A percentile compares a stretch with the other conserved stretches of the same genome.
Evolutionary conservation across 1,140 invertebrate genomes (phyloP).

Genomic region (Phthorimaea operculella): DNA sequence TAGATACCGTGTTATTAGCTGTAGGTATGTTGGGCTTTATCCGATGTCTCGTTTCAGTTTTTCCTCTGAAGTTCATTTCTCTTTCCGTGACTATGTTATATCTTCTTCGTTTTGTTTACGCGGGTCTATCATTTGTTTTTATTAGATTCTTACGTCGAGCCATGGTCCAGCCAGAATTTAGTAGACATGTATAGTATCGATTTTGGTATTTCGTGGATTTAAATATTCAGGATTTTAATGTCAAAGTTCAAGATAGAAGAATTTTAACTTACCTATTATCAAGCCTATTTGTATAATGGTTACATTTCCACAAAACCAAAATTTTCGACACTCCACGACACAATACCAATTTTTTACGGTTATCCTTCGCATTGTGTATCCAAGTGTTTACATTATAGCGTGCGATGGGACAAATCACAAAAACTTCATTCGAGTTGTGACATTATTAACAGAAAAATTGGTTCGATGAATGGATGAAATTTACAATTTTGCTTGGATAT

Average conservation of each 20-base stretch:
- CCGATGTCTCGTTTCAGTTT: not conserved
- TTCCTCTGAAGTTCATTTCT: constrained; percentile 1
- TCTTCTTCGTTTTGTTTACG: not conserved
- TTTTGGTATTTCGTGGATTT: too few relatives aligned
- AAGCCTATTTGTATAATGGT: not conserved
- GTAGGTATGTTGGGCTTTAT: constrained; percentile 24
- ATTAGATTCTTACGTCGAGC: too few relatives aligned
- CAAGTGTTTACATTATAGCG: constrained; percentile 44
- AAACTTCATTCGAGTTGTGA: constrained; percentile 41
- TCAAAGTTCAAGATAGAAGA: not conserved
- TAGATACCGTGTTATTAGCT: constrained; percentile 26
- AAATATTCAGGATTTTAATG: too few relatives aligned
- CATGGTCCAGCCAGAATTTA: too few relatives aligned
- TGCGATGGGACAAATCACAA: constrained; percentile 21
- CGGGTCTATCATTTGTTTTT: not conserved
- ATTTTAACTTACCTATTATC: not conserved
- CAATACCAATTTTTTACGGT: constrained; percentile 25
- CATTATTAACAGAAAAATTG: constrained; percentile 58
- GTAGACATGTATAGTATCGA: too few relatives aligned
- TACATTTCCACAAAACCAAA: constrained; percentile 24
- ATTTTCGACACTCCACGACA: constrained; percentile 19
- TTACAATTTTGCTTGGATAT: constrained; percentile 30
- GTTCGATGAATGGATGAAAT: constrained; percentile 31
- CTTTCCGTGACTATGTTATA: not conserved
- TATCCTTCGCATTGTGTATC: constrained; percentile 26